These are phyloP conservation scores for Cheirogaleus major DNA, from an alignment of 2,797 vertebrate genomes.

Conservation along the genomic window DNA sequence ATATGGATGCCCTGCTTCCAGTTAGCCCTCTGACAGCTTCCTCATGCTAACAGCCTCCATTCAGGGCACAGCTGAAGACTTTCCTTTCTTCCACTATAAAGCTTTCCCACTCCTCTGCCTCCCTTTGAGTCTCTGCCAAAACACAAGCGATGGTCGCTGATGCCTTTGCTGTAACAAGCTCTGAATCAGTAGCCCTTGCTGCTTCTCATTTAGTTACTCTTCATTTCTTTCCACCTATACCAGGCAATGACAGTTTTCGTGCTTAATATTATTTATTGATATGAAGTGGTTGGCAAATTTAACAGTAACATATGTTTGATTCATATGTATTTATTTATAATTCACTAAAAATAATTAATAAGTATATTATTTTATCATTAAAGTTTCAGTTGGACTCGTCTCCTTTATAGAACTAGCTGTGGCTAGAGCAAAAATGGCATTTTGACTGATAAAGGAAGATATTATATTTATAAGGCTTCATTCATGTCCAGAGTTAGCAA, in stretches of 20 bases:
- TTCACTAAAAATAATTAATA: constrained; percentile 39
- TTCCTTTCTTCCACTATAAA: neutral
- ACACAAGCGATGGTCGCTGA: neutral
- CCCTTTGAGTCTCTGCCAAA: constrained; percentile 15
- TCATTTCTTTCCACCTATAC: constrained; percentile 9
- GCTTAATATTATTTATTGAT: neutral
- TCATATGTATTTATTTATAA: constrained; percentile 31
- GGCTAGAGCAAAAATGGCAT: constrained; percentile 21
- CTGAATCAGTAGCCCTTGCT: neutral
- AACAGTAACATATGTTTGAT: neutral
- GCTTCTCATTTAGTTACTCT: neutral
- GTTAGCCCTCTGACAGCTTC: neutral
- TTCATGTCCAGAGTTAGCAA: constrained; percentile 36
- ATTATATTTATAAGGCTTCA: constrained; percentile 2
- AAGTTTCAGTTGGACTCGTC: constrained; percentile 2
- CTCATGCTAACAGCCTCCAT: neutral
- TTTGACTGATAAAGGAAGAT: constrained; percentile 23
- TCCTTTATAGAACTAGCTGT: neutral
- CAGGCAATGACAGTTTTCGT: neutral
- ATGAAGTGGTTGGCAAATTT: constrained; percentile 38
- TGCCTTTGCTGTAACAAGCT: neutral
- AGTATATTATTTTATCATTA: neutral
- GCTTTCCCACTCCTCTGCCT: neutral
- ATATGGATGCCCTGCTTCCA: fast-evolving
- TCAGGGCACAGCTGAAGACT: neutral